Percentiles rank a stretch among this genome's conserved stretches.
Conservation (phyloP, 2,888 invertebrate species). For the Andricus curvator region DNA sequence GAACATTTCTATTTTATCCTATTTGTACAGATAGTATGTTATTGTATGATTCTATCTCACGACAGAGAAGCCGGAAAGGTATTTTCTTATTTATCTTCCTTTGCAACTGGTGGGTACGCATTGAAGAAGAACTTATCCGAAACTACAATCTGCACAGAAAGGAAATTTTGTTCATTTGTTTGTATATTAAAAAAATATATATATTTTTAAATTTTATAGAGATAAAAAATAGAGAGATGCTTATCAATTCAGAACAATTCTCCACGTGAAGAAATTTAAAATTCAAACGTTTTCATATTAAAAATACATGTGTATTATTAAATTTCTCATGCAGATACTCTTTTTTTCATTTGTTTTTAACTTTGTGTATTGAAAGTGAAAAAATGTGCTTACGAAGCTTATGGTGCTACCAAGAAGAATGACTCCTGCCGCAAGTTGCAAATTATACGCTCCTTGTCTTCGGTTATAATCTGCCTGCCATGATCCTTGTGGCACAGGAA, state of each 20-base stretch:
- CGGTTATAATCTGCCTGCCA: constrained; percentile 86
- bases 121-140: constrained; percentile 42
- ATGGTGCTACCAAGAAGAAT: constrained; percentile 74
- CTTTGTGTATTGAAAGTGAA: background rate
- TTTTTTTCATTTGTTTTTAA: background rate
- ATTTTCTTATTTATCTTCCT: background rate
- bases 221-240: background rate
- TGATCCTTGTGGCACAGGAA: constrained; percentile 88
- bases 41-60: background rate
- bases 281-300: too few relatives aligned
- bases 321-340: too few relatives aligned
- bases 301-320: too few relatives aligned
- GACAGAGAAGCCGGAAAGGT: background rate
- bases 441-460: constrained; percentile 85
- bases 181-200: background rate
- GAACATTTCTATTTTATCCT: constrained; percentile 9
- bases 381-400: constrained; percentile 76
- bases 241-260: background rate
- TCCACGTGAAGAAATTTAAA: background rate
- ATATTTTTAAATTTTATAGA: too few relatives aligned
- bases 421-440: constrained; percentile 82
- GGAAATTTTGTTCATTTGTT: background rate
- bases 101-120: constrained; percentile 43
- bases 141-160: constrained; percentile 41
- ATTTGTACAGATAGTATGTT: constrained; percentile 7